phyloP scores from a whole-genome alignment of 1,140 invertebrate species.

The Littorina saxatilis region DNA sequence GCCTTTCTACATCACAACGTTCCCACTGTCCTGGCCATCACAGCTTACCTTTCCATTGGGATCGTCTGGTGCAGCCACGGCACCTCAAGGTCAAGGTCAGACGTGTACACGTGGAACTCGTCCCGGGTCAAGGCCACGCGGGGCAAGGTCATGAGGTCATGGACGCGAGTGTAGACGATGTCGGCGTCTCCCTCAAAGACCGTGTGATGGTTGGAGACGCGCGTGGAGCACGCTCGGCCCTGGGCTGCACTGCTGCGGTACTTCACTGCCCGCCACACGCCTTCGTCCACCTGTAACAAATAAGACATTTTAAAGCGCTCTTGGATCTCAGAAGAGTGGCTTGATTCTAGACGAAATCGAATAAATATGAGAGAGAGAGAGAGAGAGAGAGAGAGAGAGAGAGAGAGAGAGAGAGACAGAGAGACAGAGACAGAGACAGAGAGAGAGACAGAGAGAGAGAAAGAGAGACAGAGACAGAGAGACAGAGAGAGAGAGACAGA shows the following conservation, averaged over 20 bases:
- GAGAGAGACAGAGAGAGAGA: too few species aligned
- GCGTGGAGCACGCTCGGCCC: neutral
- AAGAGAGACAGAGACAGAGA: too few species aligned
- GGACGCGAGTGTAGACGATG: constrained; percentile 22
- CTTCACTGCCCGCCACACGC: neutral
- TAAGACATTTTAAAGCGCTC: too few species aligned
- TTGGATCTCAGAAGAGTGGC: too few species aligned
- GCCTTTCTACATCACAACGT: neutral
- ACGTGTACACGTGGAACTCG: constrained; percentile 19
- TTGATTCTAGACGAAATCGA: too few species aligned
- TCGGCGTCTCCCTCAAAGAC: neutral
- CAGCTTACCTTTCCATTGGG: neutral
- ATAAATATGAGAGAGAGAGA: too few species aligned
- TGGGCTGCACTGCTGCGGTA: neutral
- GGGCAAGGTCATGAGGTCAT: constrained; percentile 30
- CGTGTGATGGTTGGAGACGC: constrained; percentile 3
- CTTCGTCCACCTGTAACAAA: neutral
- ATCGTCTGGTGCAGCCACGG: constrained; percentile 27
- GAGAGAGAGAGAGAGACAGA: too few species aligned
- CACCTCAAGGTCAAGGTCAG: constrained; percentile 2
- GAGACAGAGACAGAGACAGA: too few species aligned
- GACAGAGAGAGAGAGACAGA: too few species aligned
- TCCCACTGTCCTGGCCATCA: too few species aligned
- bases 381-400: too few species aligned
- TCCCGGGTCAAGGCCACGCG: constrained; percentile 32